Base-by-base conservation (phyloP, 2,888 invertebrate genomes). In the Morinoia aosen region DNA sequence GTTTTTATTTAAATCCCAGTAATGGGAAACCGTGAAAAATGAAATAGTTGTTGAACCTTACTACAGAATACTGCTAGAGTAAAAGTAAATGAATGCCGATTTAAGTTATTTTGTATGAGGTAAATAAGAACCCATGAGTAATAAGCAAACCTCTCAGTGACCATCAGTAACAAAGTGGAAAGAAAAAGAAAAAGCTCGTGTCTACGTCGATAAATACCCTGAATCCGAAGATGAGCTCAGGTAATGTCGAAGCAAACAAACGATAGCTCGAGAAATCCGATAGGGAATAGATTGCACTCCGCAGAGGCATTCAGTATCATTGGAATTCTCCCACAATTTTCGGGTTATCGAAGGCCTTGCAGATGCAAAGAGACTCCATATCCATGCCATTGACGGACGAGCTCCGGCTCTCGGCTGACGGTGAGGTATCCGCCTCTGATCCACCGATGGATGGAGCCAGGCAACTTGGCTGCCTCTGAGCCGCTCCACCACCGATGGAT, bases 361-460 rank as follows among this genome's bases (percentile, higher is more conserved):
- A 76, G 76, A 76, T 76, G 76, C 76, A 76, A 76, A 76, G 76
- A 76, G 76, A 76, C 76, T 76, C 76, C 76, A 76, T 8, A 76
- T 19, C 76, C 76, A 76, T 76, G 76, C 76, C 76, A 76, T 76
- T 76, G 76, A 76, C 76, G 76, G 93, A 57, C 48, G 93, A 93
- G 58, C 48, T 58, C 25, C 33, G 57, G 56, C 90, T 33, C n/a
- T 58, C 58, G 57, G 57, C 93, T 57, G 93, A 93, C 93, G 57
- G 48, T 93, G 93, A 93, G 93, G 48, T 93, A 93, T 93, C 93
- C 93, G 8, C 57, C 57, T 57, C 93, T 93, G 93, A 93, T 93
- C 93, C 93, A 57, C 93, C 93, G 48, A 93, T 57, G 57, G 90
- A 90, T 48, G 90, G 40, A 48, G 90, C 90, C 8, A 33, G 16